Evolutionary conservation across 2,888 invertebrate genomes (phyloP).

Genomic region (Diploptera punctata): DNA sequence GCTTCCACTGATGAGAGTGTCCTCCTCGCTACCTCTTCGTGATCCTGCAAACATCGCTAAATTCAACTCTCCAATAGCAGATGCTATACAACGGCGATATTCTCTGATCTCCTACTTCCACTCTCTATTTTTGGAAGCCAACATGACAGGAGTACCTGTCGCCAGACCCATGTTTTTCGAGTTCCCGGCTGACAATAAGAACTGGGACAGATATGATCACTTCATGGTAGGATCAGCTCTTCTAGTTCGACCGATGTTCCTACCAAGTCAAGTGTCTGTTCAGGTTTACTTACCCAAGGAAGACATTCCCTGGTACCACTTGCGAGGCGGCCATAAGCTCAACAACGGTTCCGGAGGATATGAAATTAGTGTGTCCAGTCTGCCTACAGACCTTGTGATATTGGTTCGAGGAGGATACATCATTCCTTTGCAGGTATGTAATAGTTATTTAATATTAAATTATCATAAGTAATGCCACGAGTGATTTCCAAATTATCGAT

Average conservation of each 20-base stretch:
- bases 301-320: constrained; percentile 41
- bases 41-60: constrained; percentile 58
- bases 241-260: constrained; percentile 65
- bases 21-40: constrained; percentile 55
- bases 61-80: constrained; percentile 55
- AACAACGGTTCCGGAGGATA: constrained; percentile 23
- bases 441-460: too few species aligned
- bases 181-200: constrained; percentile 58
- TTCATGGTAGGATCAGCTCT: constrained; percentile 67
- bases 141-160: constrained; percentile 54
- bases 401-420: constrained; percentile 40
- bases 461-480: too few species aligned
- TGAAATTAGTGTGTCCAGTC: neutral
- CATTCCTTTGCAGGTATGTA: constrained; percentile 39
- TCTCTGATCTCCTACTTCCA: constrained; percentile 65
- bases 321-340: constrained; percentile 36
- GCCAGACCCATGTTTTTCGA: constrained; percentile 70
- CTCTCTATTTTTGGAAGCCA: constrained; percentile 59
- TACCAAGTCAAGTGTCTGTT: constrained; percentile 57
- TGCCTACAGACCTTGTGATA: constrained; percentile 26
- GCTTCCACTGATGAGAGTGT: constrained; percentile 65
- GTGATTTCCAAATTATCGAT: too few species aligned
- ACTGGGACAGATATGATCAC: constrained; percentile 61
- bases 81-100: constrained; percentile 59
- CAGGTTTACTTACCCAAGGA: constrained; percentile 59